phyloP scores from a whole-genome alignment of 1,140 invertebrate species.

The Calephelis virginiensis region DNA sequence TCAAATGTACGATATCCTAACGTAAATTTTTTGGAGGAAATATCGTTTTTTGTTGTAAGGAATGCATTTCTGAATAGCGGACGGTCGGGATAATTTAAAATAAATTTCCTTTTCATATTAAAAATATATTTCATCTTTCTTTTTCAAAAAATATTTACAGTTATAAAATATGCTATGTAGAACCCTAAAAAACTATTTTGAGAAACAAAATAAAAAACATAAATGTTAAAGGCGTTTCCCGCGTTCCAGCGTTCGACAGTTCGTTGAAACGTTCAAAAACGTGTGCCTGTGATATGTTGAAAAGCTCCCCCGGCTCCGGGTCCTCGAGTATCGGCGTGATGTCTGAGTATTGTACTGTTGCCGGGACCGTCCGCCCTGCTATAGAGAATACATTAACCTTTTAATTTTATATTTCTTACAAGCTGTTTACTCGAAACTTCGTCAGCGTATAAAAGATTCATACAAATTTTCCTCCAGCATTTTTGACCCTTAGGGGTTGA shows the following conservation, averaged over 20 bases:
- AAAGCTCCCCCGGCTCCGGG: conserved; percentile 41
- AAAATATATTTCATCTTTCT: conserved; percentile 12
- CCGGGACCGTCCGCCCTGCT: conserved; percentile 48
- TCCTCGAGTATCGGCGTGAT: conserved; percentile 58
- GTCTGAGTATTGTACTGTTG: conserved; percentile 51
- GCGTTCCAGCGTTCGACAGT: conserved; percentile 38
- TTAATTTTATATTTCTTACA: no score
- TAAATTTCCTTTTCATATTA: not conserved
- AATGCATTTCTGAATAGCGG: no score
- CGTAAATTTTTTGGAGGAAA: no score
- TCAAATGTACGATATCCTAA: no score
- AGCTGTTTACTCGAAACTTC: no score
- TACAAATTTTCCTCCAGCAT: no score
- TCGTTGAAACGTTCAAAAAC: conserved; percentile 46
- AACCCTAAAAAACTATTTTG: not conserved
- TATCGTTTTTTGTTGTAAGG: no score
- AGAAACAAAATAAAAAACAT: conserved; percentile 35
- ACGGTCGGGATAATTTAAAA: no score
- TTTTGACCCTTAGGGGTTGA: no score
- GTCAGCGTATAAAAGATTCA: no score
- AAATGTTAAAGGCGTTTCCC: conserved; percentile 35
- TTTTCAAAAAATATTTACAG: conserved; percentile 3
- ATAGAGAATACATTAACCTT: conserved; percentile 18
- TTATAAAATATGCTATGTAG: no score
- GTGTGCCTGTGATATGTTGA: conserved; percentile 58